phyloP scores from a whole-genome alignment of 2,888 invertebrate genomes.

The Cantharis rufa region DNA sequence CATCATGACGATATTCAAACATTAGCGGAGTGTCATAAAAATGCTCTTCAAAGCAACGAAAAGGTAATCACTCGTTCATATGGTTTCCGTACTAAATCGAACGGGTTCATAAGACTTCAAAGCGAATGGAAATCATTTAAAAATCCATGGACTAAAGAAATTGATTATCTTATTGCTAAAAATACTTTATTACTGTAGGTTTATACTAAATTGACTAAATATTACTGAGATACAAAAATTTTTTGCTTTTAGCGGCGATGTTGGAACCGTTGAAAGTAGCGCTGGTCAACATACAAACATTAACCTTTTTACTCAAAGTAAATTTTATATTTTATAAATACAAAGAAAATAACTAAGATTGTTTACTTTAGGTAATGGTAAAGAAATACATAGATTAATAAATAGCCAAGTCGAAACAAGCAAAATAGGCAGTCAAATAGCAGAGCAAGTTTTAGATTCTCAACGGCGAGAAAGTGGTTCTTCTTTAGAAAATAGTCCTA shows the following conservation, averaged over 20 bases:
- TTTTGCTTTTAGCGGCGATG: slow-evolving; percentile 55
- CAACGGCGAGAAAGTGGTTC: slow-evolving; percentile 61
- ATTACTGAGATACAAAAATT: not conserved
- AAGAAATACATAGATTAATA: slow-evolving; percentile 71
- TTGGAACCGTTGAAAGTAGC: slow-evolving; percentile 57
- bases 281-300: slow-evolving; percentile 58
- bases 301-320: slow-evolving; percentile 63
- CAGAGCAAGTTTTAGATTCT: slow-evolving; percentile 72
- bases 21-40: slow-evolving; percentile 83
- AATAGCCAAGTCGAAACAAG: slow-evolving; percentile 80
- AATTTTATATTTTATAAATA: slow-evolving; percentile 36
- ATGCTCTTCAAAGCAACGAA: slow-evolving; percentile 69
- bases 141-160: slow-evolving; percentile 95
- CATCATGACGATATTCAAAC: slow-evolving; percentile 78
- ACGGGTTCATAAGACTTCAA: slow-evolving; percentile 71
- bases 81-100: slow-evolving; percentile 80
- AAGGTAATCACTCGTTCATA: slow-evolving; percentile 72
- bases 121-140: slow-evolving; percentile 88
- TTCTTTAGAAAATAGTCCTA: slow-evolving; percentile 58
- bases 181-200: slow-evolving; percentile 76
- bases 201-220: not conserved
- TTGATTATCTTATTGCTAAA: slow-evolving; percentile 87
- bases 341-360: not conserved
- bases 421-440: slow-evolving; percentile 83
- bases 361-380: slow-evolving; percentile 52